Conservation (phyloP, 2,113 vertebrate genomes). For the Donacobius atricapilla region DNA sequence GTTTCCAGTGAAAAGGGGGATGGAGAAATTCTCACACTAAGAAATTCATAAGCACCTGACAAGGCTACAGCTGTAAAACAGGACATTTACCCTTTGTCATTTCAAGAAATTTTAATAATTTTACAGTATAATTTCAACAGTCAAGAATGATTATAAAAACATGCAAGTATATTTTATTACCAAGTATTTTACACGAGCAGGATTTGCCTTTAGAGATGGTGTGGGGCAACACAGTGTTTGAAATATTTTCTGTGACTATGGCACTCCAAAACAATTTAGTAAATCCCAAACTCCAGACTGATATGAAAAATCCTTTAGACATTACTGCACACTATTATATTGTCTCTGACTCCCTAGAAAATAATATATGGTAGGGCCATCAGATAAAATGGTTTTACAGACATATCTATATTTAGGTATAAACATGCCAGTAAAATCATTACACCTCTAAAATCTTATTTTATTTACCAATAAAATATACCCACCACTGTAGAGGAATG, state of each 20-base stretch:
- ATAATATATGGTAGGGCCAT: not conserved
- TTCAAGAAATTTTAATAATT: not conserved
- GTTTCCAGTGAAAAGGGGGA: not conserved
- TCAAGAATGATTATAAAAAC: not conserved
- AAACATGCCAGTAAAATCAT: conserved; percentile 34
- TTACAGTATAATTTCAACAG: not conserved
- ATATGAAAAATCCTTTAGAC: not conserved
- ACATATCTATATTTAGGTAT: conserved; percentile 39
- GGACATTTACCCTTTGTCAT: not conserved
- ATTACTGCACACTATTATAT: not conserved
- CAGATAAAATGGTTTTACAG: conserved; percentile 7
- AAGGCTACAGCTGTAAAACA: not conserved
- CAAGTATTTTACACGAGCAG: not conserved
- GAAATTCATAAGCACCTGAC: not conserved
- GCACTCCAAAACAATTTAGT: not conserved
- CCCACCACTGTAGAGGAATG: not conserved
- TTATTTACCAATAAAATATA: conserved; percentile 22
- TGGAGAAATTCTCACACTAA: not conserved
- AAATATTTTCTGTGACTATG: not conserved
- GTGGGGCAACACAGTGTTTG: not conserved
- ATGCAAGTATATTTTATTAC: not conserved
- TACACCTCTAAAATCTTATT: conserved; percentile 5
- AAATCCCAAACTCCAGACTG: not conserved
- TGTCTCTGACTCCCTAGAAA: not conserved
- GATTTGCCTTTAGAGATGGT: not conserved